These are phyloP conservation scores for Periophthalmus magnuspinnatus DNA, from an alignment of 2,797 vertebrate species.

Conservation along the genomic window DNA sequence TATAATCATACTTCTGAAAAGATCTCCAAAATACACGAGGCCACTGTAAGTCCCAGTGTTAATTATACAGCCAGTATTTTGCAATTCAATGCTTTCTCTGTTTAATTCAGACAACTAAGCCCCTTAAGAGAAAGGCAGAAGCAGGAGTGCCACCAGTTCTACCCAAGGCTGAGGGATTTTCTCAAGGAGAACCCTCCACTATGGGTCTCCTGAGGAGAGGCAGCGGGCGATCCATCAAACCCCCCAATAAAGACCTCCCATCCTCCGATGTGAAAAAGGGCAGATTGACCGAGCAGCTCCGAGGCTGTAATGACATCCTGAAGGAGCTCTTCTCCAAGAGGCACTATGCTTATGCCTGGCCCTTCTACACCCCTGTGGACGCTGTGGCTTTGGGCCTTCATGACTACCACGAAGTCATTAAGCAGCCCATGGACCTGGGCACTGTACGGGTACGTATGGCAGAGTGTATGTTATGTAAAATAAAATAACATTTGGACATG, in stretches of 20 bases:
- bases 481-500: not conserved
- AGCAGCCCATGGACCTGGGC: slow-evolving; percentile 85
- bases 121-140: slow-evolving; percentile 87
- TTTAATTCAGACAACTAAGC: slow-evolving; percentile 77
- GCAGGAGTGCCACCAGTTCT: slow-evolving; percentile 71
- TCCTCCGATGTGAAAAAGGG: slow-evolving; percentile 60
- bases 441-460: slow-evolving; percentile 81
- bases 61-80: not conserved
- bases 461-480: not conserved
- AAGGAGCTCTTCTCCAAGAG: slow-evolving; percentile 90
- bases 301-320: slow-evolving; percentile 82
- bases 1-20: slow-evolving; percentile 47
- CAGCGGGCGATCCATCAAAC: slow-evolving; percentile 71
- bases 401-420: slow-evolving; percentile 81
- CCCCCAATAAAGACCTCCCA: slow-evolving; percentile 74
- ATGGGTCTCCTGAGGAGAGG: slow-evolving; percentile 64
- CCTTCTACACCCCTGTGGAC: slow-evolving; percentile 85
- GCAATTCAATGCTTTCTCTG: not conserved
- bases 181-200: slow-evolving; percentile 50
- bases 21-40: slow-evolving; percentile 53
- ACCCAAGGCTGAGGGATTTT: slow-evolving; percentile 60
- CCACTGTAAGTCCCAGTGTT: slow-evolving; percentile 54
- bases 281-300: slow-evolving; percentile 77
- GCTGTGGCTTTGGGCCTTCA: slow-evolving; percentile 71
- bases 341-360: slow-evolving; percentile 86